phyloP scores from a whole-genome alignment of 2,797 vertebrate genomes.

The Danio jaintianensis region DNA sequence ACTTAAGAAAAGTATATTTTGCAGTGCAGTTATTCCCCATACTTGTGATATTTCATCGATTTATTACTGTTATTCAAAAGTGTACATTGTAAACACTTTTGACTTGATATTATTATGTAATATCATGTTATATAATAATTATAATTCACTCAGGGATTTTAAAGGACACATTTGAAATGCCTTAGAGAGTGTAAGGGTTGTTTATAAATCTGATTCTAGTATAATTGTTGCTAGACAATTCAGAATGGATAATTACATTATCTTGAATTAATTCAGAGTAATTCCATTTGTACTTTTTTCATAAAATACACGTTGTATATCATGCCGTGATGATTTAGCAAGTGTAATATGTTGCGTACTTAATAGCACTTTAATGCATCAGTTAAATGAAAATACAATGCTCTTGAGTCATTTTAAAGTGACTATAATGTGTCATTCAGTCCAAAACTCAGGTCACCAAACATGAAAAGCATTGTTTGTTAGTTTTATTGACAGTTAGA shows the following conservation, averaged over 20 bases:
- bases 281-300: neutral
- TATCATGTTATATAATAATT: neutral
- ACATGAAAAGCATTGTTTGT: neutral
- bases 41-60: neutral
- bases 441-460: neutral
- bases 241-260: neutral
- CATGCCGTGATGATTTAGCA: too few relatives aligned
- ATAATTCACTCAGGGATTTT: conserved; percentile 10
- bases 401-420: neutral
- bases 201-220: conserved; percentile 1
- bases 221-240: neutral
- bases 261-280: neutral
- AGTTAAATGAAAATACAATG: neutral
- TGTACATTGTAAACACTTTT: neutral
- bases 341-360: neutral
- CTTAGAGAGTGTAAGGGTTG: neutral
- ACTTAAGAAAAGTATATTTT: too few relatives aligned
- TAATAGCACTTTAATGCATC: conserved; percentile 4
- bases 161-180: neutral
- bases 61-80: neutral
- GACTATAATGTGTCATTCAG: neutral
- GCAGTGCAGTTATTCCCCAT: neutral
- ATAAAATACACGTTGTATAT: too few relatives aligned
- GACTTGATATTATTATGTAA: neutral
- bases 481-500: neutral